Evolutionary conservation across 2,113 vertebrate genomes (phyloP).

Genomic region (Syngnathus scovelli): DNA sequence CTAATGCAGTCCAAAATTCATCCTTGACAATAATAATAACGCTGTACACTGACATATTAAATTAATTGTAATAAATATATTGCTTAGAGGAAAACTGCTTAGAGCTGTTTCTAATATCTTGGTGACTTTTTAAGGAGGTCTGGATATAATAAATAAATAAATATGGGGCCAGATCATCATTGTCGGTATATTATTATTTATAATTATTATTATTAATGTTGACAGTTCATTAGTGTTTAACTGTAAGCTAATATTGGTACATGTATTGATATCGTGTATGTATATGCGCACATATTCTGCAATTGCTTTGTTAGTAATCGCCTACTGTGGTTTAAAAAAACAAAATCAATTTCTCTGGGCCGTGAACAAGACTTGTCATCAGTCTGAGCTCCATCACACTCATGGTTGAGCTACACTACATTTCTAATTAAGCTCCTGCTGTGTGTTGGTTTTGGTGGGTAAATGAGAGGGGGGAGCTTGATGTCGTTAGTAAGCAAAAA

Average conservation of each 20-base stretch:
- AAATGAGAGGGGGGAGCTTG: conserved; percentile 17
- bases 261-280: not conserved
- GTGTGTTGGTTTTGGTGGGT: conserved; percentile 56
- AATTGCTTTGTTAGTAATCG: not conserved
- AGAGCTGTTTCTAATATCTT: not conserved
- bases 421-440: conserved; percentile 65
- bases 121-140: not conserved
- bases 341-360: conserved; percentile 17
- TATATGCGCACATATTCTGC: not conserved
- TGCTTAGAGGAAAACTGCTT: not conserved
- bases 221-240: not conserved
- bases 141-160: not conserved
- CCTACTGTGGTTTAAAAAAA: not conserved
- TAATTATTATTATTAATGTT: not conserved
- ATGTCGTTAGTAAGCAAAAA: conserved; percentile 34
- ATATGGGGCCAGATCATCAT: not conserved
- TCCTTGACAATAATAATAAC: not conserved
- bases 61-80: not conserved
- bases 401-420: conserved; percentile 58
- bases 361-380: conserved; percentile 28
- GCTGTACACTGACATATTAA: too few relatives aligned
- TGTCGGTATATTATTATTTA: not conserved
- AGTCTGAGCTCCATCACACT: conserved; percentile 39
- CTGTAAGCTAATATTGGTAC: not conserved
- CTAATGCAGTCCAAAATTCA: not conserved